phyloP scores from a whole-genome alignment of 2,797 vertebrate species.

The Miichthys miiuy region DNA sequence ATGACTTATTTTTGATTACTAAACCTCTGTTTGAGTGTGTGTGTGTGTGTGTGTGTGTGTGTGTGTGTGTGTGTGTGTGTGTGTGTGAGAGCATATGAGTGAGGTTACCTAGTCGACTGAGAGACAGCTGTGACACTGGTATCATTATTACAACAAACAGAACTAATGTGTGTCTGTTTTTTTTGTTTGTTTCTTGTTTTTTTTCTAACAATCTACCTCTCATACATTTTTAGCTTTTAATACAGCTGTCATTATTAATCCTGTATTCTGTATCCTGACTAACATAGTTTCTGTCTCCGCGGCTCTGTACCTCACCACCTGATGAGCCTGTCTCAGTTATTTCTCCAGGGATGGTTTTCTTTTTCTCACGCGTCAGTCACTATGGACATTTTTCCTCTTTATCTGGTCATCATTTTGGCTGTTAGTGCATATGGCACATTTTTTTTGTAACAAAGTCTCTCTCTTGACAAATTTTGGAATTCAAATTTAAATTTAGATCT shows the following conservation, averaged over 20 bases:
- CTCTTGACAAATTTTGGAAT: too few species aligned
- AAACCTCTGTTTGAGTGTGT: conserved; percentile 41
- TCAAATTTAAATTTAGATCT: too few species aligned
- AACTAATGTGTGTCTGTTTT: conserved; percentile 49
- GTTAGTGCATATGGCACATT: too few species aligned
- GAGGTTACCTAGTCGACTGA: conserved; percentile 41
- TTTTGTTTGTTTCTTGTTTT: conserved; percentile 25
- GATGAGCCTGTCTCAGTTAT: not conserved
- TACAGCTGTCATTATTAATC: conserved; percentile 24
- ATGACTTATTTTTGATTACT: conserved; percentile 64
- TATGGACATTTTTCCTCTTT: too few species aligned
- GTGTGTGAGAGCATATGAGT: conserved; percentile 37
- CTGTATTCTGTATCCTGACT: conserved; percentile 13
- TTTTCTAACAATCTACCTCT: conserved; percentile 84
- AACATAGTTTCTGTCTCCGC: conserved; percentile 15
- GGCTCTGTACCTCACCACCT: conserved; percentile 21
- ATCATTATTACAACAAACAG: conserved; percentile 35
- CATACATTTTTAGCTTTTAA: conserved; percentile 55
- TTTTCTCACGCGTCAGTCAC: not conserved
- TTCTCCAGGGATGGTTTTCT: not conserved
- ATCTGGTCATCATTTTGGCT: too few species aligned
- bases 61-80: conserved; percentile 17
- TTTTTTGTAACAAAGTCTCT: too few species aligned
- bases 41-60: conserved; percentile 31
- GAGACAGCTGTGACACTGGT: conserved; percentile 64